Evolutionary conservation across 1,140 invertebrate species (phyloP).

Genomic region (Drosophila burlai): DNA sequence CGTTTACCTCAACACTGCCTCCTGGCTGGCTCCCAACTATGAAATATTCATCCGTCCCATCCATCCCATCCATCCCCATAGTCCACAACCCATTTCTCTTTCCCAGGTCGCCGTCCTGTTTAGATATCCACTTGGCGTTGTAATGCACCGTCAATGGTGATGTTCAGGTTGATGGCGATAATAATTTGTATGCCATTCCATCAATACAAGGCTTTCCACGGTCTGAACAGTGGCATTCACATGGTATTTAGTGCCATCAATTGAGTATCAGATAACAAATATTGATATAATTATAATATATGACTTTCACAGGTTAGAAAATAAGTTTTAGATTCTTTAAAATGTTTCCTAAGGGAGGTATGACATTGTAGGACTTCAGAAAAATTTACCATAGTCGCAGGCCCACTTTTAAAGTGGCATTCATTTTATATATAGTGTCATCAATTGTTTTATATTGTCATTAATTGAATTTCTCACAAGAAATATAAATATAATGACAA

Average conservation of each 20-base stretch:
- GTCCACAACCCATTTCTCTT: constrained; percentile 8
- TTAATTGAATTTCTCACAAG: too few species aligned
- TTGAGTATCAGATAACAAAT: not conserved
- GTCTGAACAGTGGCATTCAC: constrained; percentile 19
- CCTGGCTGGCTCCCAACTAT: constrained; percentile 12
- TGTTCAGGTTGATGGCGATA: constrained; percentile 40
- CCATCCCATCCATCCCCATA: constrained; percentile 22
- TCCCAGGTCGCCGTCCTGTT: constrained; percentile 25
- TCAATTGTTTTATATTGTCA: too few species aligned
- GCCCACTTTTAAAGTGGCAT: too few species aligned
- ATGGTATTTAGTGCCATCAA: not conserved
- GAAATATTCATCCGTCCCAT: constrained; percentile 24
- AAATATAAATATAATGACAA: too few species aligned
- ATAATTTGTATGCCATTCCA: constrained; percentile 53
- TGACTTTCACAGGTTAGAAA: not conserved
- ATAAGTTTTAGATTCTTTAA: not conserved
- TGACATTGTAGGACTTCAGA: too few species aligned
- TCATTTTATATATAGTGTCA: too few species aligned
- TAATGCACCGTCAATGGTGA: constrained; percentile 51
- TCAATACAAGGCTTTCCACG: constrained; percentile 31
- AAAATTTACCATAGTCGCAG: too few species aligned
- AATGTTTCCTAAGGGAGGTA: not conserved
- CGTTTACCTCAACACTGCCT: constrained; percentile 51
- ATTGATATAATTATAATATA: too few species aligned
- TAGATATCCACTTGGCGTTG: constrained; percentile 52